These are phyloP conservation scores for Rana temporaria DNA, from an alignment of 2,113 vertebrate species.

Conservation along the genomic window DNA sequence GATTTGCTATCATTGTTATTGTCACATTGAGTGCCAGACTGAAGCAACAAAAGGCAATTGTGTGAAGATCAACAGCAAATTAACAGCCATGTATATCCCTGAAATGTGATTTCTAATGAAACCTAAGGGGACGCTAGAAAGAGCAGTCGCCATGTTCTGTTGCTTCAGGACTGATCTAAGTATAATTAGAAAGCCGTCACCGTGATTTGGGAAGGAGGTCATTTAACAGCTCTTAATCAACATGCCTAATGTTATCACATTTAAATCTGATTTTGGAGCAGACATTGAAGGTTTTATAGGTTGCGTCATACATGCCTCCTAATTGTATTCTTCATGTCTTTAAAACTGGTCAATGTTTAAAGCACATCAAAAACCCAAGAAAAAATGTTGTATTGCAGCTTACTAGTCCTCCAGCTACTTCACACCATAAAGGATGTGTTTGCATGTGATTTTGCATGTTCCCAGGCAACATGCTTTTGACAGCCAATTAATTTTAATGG, in stretches of 20 bases:
- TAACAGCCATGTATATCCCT: constrained; percentile 41
- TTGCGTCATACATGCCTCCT: background rate
- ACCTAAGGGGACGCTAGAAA: constrained; percentile 37
- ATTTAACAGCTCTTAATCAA: constrained; percentile 6
- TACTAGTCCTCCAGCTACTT: too few species aligned
- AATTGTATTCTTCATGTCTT: background rate
- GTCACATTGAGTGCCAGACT: constrained; percentile 40
- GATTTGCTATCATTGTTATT: constrained; percentile 51
- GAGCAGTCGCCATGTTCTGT: constrained; percentile 17
- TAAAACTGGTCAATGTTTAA: background rate
- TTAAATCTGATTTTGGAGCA: background rate
- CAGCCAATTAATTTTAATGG: too few species aligned
- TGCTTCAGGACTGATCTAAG: background rate
- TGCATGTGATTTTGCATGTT: too few species aligned
- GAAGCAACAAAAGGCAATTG: constrained; percentile 53
- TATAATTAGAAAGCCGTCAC: constrained; percentile 21
- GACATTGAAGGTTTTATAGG: background rate
- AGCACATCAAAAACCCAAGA: too few species aligned
- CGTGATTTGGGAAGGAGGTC: constrained; percentile 2
- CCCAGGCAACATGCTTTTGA: too few species aligned
- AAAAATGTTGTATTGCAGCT: too few species aligned
- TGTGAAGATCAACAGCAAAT: constrained; percentile 54
- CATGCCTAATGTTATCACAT: background rate
- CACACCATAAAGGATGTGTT: too few species aligned
- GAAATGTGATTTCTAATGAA: constrained; percentile 49